Conservation (phyloP, 1,140 invertebrate species). For the Drosophila bocki region DNA sequence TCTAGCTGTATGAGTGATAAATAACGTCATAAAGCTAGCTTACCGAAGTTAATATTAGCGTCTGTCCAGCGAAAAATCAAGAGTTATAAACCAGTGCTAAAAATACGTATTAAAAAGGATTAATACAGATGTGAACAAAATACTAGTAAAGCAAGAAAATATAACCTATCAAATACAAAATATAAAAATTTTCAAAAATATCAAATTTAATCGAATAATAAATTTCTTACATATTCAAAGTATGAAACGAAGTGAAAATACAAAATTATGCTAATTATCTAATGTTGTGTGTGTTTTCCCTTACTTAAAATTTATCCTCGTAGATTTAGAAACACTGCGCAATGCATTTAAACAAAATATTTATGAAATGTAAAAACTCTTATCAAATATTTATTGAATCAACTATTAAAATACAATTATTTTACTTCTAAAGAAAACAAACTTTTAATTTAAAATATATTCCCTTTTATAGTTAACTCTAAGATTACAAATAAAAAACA, state of each 20-base stretch:
- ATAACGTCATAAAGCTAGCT: conserved; percentile 86
- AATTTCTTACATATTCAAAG: neutral
- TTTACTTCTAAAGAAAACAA: neutral
- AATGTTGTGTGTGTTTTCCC: neutral
- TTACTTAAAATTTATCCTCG: too few relatives aligned
- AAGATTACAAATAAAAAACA: neutral
- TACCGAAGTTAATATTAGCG: conserved; percentile 85
- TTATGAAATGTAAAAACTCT: neutral
- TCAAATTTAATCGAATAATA: neutral
- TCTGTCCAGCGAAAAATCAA: conserved; percentile 58
- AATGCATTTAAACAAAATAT: neutral
- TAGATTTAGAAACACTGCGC: neutral
- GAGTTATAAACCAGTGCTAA: neutral
- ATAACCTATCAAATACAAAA: neutral
- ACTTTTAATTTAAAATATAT: neutral
- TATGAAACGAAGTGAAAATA: neutral
- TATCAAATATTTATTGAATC: neutral
- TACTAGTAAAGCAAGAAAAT: neutral
- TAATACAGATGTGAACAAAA: neutral
- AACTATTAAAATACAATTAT: neutral
- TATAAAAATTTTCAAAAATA: neutral
- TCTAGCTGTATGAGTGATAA: conserved; percentile 86
- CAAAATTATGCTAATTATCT: too few relatives aligned
- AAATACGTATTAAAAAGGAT: neutral
- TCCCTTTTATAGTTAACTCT: neutral